Evolutionary conservation across 2,888 invertebrate species (phyloP).

Genomic region (Xylota sylvarum): DNA sequence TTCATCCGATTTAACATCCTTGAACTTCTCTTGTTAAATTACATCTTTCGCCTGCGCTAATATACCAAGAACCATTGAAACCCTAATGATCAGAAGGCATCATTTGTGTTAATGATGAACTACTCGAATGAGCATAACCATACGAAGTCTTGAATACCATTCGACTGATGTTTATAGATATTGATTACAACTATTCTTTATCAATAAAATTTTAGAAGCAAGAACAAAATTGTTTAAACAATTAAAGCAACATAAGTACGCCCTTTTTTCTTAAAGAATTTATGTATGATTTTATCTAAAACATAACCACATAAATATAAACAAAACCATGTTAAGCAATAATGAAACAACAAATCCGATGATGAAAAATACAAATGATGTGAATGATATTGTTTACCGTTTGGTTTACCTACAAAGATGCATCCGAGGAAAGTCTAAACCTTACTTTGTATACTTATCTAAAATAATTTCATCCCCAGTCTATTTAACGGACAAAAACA

Average conservation of each 20-base stretch:
- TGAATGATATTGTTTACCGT: neutral
- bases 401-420: slow-evolving; percentile 11
- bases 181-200: neutral
- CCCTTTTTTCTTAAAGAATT: neutral
- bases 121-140: too few relatives aligned
- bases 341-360: neutral
- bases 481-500: slow-evolving; percentile 35
- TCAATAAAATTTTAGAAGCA: neutral
- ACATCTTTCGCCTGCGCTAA: too few relatives aligned
- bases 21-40: too few relatives aligned
- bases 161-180: neutral
- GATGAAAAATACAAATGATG: neutral
- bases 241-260: neutral
- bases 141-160: too few relatives aligned
- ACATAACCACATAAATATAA: neutral
- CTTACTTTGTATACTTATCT: neutral
- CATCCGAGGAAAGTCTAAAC: neutral
- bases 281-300: neutral
- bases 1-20: too few relatives aligned
- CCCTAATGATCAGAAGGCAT: too few relatives aligned
- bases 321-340: neutral
- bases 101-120: too few relatives aligned
- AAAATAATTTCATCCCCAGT: slow-evolving; percentile 14
- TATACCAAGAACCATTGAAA: too few relatives aligned
- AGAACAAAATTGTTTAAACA: neutral